phyloP scores from a whole-genome alignment of 2,797 vertebrate species.

The Gadopsis marmoratus region DNA sequence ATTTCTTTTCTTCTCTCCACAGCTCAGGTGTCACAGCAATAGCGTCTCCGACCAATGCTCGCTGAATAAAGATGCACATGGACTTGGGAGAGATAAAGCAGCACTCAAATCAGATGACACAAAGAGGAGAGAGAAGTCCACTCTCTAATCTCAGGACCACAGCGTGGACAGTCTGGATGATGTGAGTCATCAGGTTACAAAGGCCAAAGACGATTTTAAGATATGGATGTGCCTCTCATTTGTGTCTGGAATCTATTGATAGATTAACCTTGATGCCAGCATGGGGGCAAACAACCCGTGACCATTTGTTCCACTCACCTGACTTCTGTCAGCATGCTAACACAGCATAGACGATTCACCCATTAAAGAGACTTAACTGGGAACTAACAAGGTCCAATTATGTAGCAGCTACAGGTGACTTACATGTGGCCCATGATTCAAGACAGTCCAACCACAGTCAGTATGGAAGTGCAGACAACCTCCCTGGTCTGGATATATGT shows the following conservation, averaged over 20 bases:
- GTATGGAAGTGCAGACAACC: slow-evolving; percentile 87
- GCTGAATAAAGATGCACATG: slow-evolving; percentile 82
- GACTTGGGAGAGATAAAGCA: slow-evolving; percentile 70
- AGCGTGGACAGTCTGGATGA: slow-evolving; percentile 56
- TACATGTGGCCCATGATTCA: slow-evolving; percentile 68
- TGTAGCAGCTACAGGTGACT: slow-evolving; percentile 75
- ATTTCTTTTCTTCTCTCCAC: slow-evolving; percentile 60
- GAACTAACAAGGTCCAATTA: slow-evolving; percentile 66
- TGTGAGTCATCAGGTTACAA: slow-evolving; percentile 64
- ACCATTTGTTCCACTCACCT: slow-evolving; percentile 43
- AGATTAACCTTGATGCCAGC: slow-evolving; percentile 60
- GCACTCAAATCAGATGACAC: slow-evolving; percentile 74
- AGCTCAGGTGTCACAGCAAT: slow-evolving; percentile 82
- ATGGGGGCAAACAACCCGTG: slow-evolving; percentile 65
- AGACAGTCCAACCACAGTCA: slow-evolving; percentile 67
- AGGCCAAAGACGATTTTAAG: slow-evolving; percentile 55
- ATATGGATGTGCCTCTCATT: slow-evolving; percentile 70
- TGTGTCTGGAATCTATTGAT: slow-evolving; percentile 52
- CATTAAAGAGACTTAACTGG: slow-evolving; percentile 60
- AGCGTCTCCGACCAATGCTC: slow-evolving; percentile 58
- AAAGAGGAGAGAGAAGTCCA: slow-evolving; percentile 69
- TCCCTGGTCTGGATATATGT: slow-evolving; percentile 80
- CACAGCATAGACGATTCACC: slow-evolving; percentile 74
- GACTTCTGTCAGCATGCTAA: slow-evolving; percentile 68
- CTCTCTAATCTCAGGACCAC: slow-evolving; percentile 68